Evolutionary conservation across 2,888 invertebrate genomes (phyloP).

Genomic region (Rhingia rostrata): DNA sequence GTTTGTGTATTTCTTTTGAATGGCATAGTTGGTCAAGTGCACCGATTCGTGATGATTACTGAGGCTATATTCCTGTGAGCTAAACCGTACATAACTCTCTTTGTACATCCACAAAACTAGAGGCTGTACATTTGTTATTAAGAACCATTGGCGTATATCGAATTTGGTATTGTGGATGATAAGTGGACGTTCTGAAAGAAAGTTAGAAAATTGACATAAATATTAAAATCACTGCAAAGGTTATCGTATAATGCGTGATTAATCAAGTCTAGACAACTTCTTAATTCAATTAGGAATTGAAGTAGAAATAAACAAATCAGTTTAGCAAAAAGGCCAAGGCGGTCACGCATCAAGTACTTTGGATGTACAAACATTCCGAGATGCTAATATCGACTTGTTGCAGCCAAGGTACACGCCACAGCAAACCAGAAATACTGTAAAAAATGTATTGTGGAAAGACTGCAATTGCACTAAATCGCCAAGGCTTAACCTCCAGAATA

Average conservation of each 20-base stretch:
- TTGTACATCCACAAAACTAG: conserved; percentile 96
- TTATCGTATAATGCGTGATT: not conserved
- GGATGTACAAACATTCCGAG: too few relatives aligned
- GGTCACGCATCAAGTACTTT: too few relatives aligned
- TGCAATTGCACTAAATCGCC: too few relatives aligned
- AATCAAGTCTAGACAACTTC: too few relatives aligned
- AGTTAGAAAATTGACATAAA: not conserved
- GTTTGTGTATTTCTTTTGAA: conserved; percentile 93
- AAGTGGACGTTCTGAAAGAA: conserved; percentile 90
- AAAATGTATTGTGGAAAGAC: too few relatives aligned
- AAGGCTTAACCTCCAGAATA: too few relatives aligned
- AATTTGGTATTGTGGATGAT: conserved; percentile 96
- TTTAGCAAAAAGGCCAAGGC: too few relatives aligned
- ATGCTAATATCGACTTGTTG: too few relatives aligned
- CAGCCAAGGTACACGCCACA: too few relatives aligned
- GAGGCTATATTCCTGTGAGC: conserved; percentile 93
- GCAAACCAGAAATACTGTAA: too few relatives aligned
- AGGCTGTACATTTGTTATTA: conserved; percentile 95
- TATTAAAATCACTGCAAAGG: not conserved
- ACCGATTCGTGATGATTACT: conserved; percentile 95
- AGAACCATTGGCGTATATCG: conserved; percentile 97
- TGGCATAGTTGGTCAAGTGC: conserved; percentile 96
- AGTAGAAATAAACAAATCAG: too few relatives aligned
- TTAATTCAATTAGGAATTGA: too few relatives aligned
- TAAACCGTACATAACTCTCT: conserved; percentile 96